Conservation (phyloP, 2,797 vertebrate species). For the Sebastes nivosus region DNA sequence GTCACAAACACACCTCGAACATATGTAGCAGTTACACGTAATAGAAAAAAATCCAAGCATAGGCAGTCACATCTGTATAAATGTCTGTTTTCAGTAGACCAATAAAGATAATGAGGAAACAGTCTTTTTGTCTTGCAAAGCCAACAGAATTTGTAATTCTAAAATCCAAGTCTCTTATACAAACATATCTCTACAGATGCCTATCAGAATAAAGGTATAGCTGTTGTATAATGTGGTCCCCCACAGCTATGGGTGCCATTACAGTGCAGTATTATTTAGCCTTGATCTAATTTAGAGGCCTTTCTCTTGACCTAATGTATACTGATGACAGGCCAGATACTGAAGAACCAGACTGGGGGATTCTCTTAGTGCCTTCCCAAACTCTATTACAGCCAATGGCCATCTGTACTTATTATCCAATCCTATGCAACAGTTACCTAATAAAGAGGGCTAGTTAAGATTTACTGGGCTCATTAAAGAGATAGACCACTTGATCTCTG, state of each 20-base stretch:
- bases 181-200: conserved; percentile 10
- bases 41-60: neutral
- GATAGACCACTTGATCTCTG: conserved; percentile 58
- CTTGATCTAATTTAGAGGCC: conserved; percentile 65
- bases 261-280: conserved; percentile 70
- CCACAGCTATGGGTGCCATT: conserved; percentile 65
- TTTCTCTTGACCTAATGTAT: conserved; percentile 73
- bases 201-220: conserved; percentile 45
- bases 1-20: conserved; percentile 6
- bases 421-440: conserved; percentile 76
- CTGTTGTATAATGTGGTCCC: conserved; percentile 56
- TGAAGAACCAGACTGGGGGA: conserved; percentile 22
- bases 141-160: neutral
- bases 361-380: conserved; percentile 64
- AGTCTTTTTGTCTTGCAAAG: neutral
- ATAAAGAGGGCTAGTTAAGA: conserved; percentile 77
- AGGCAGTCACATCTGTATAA: conserved; percentile 8
- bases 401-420: conserved; percentile 80
- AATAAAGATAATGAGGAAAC: neutral
- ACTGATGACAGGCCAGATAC: conserved; percentile 73
- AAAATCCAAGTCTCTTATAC: conserved; percentile 1
- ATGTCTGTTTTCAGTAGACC: neutral
- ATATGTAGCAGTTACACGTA: neutral
- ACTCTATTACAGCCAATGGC: conserved; percentile 74
- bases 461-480: conserved; percentile 77